These are phyloP conservation scores for Ceramica pisi DNA, from an alignment of 2,888 invertebrate species.

Conservation along the genomic window DNA sequence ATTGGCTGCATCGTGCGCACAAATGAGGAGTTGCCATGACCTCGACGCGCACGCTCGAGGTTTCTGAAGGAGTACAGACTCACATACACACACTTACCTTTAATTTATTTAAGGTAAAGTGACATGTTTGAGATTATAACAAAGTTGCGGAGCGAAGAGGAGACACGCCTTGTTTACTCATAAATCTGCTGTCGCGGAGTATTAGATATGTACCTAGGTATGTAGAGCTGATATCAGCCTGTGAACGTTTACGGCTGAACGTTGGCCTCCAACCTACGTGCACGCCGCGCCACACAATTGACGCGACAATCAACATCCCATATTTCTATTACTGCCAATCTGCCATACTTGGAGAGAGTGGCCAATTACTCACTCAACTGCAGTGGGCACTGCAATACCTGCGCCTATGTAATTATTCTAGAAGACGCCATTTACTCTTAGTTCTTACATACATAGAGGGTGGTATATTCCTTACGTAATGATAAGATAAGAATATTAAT, in stretches of 20 bases:
- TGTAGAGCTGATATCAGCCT: conserved; percentile 37
- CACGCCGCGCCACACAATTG: conserved; percentile 7
- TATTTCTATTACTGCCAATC: background rate
- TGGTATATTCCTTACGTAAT: conserved; percentile 17
- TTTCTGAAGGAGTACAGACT: conserved; percentile 2
- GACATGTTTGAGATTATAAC: conserved; percentile 56
- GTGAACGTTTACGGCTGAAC: conserved; percentile 22
- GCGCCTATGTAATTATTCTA: background rate
- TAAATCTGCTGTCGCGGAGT: conserved; percentile 51
- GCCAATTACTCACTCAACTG: background rate
- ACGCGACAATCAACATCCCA: background rate
- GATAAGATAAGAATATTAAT: conserved; percentile 39
- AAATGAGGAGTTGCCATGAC: conserved; percentile 32
- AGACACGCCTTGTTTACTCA: conserved; percentile 69
- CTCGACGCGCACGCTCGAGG: background rate
- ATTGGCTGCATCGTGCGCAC: conserved; percentile 13
- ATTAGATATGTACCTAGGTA: conserved; percentile 35
- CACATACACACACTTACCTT: conserved; percentile 33
- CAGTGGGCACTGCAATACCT: background rate
- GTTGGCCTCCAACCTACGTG: conserved; percentile 41
- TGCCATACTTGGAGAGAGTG: background rate
- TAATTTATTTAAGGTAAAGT: conserved; percentile 49
- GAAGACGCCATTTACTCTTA: background rate
- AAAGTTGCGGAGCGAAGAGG: conserved; percentile 68
- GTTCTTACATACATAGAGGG: background rate